These are phyloP conservation scores for Pygoscelis antarcticus DNA, from an alignment of 2,113 vertebrate genomes.

Conservation along the genomic window DNA sequence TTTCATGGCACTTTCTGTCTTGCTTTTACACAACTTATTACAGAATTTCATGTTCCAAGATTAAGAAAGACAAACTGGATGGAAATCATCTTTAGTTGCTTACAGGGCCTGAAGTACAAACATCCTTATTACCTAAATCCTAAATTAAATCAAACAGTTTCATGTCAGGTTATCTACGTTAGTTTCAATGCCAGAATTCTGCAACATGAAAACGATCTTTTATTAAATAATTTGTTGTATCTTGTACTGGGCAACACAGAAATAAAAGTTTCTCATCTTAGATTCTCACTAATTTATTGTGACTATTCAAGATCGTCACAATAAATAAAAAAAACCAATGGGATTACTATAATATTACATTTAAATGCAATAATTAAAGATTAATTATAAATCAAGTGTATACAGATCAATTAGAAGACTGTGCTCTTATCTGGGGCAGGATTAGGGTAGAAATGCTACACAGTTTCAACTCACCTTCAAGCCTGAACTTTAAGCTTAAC, in stretches of 20 bases:
- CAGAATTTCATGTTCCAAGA: neutral
- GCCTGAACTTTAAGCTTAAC: neutral
- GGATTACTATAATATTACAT: neutral
- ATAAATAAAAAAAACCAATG: neutral
- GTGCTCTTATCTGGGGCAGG: neutral
- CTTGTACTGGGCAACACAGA: neutral
- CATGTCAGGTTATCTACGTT: neutral
- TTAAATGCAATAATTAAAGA: neutral
- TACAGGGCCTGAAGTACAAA: neutral
- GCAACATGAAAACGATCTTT: neutral
- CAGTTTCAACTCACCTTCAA: neutral
- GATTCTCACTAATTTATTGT: neutral
- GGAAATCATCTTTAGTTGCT: neutral
- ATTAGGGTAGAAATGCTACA: neutral
- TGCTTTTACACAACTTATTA: neutral
- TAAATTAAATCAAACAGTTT: neutral
- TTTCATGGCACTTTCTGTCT: neutral
- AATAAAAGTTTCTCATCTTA: neutral
- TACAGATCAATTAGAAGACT: neutral
- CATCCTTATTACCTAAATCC: neutral
- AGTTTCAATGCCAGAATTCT: neutral
- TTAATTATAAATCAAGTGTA: neutral
- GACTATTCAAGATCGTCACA: neutral
- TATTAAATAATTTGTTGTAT: neutral
- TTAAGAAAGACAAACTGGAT: neutral